Evolutionary conservation across 2,888 invertebrate genomes (phyloP).

Genomic region (Pristionchus entomophagus): DNA sequence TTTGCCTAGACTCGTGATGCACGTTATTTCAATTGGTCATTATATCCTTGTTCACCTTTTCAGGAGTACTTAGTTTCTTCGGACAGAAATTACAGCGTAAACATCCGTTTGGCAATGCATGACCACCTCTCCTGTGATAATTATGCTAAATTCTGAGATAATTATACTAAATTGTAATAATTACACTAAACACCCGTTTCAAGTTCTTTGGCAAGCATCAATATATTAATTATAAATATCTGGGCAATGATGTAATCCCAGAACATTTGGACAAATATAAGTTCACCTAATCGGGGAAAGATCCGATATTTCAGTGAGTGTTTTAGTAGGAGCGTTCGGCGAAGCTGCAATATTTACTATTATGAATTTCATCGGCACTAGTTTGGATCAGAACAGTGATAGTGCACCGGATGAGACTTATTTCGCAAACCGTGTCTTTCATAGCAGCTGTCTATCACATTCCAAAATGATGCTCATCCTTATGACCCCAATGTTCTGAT

Average conservation of each 20-base stretch:
- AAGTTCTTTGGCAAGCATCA: not conserved
- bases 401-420: no score
- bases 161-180: no score
- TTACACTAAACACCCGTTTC: no score
- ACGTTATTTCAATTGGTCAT: no score
- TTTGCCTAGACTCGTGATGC: no score
- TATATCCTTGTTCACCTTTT: conserved; percentile 51
- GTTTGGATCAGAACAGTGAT: no score
- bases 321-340: not conserved
- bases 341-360: not conserved
- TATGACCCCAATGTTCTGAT: no score
- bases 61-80: conserved; percentile 63
- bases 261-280: not conserved
- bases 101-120: conserved; percentile 58
- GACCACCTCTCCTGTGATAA: conserved; percentile 50
- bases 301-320: not conserved
- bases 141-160: not conserved
- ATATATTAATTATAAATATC: not conserved
- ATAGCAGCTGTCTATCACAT: no score
- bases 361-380: no score
- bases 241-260: not conserved
- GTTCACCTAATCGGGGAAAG: not conserved
- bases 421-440: no score
- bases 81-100: conserved; percentile 72
- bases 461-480: no score